Conservation (phyloP, 1,140 invertebrate genomes). For the Cotesia typhae region DNA sequence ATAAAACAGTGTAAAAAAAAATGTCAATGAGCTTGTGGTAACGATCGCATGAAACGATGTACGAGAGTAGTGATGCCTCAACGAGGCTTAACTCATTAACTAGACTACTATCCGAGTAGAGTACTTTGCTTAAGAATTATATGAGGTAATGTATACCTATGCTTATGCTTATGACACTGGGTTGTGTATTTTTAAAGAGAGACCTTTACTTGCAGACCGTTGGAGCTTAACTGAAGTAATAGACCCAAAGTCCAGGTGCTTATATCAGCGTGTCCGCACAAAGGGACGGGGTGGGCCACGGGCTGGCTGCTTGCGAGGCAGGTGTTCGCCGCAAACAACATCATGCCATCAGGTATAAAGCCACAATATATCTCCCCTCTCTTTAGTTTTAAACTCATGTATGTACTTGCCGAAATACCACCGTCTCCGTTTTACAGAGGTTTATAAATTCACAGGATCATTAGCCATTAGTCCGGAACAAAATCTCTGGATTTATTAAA, state of each 20-base stretch:
- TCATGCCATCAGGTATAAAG: slow-evolving; percentile 30
- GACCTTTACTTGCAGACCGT: slow-evolving; percentile 5
- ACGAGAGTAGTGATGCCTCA: too few species aligned
- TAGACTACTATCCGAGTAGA: too few species aligned
- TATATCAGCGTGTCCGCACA: slow-evolving; percentile 33
- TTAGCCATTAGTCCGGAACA: too few species aligned
- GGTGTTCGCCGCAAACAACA: slow-evolving; percentile 35
- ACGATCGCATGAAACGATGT: background rate
- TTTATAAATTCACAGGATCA: too few species aligned
- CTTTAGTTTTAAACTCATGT: background rate
- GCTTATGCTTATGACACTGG: too few species aligned
- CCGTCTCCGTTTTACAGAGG: background rate
- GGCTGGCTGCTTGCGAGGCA: slow-evolving; percentile 26
- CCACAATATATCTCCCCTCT: slow-evolving; percentile 17
- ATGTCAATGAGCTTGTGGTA: background rate
- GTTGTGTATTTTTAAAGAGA: background rate
- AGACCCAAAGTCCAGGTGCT: slow-evolving; percentile 33
- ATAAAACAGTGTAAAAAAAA: background rate
- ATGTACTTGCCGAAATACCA: background rate
- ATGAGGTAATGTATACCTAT: too few species aligned
- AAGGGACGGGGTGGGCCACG: slow-evolving; percentile 30
- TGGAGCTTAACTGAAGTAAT: slow-evolving; percentile 33
- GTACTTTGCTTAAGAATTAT: too few species aligned
- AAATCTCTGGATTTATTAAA: too few species aligned
- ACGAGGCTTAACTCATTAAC: too few species aligned